Evolutionary conservation across 2,888 invertebrate species (phyloP), one percentile per base, ranked within the genome.

Genomic region (Busseola fusca): DNA sequence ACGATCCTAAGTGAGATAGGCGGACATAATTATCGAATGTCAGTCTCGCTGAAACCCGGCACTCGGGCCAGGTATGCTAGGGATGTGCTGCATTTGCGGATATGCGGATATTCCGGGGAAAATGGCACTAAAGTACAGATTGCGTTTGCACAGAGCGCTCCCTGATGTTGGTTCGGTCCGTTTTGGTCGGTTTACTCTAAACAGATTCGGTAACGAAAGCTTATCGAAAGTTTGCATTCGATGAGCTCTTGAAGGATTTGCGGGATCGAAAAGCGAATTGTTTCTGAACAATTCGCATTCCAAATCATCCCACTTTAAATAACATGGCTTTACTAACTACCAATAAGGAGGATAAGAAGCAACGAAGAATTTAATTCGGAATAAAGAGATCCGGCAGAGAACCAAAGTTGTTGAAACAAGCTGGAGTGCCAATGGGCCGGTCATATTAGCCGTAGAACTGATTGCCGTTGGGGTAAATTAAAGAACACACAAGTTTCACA

Each of bases 11-110:
- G 72, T 70, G 70, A 78, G 70, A 80, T 63, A 58, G 76, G 72
- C 71, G 65, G 72, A 62, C 72, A 80, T 80, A 80, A 83, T 84
- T 81, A 84, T 84, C 69, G 82, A 63, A 63, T 74, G 74, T 80
- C 77, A 73, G 54, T 25, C 14, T 27, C n/a, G 57, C 60, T 64
- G 45, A 54, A 57, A 57, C 66, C 58, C 63, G 30, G 57, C 50
- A 68, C 62, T 75, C 54, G 48, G 52, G 62, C 12, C 60, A 80
- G 76, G 64, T 71, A 80, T 76, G 60, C 60, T 37, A 64, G 76
- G 50, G 54, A 68, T 67, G 57, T 40, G 64, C 60, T 67, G 78
- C 67, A 64, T 64, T 76, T 60, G 50, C 64, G 52, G 63, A 66
- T 74, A 67, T 74, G 67, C 57, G 60, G 60, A 50, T 52, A 69